Evolutionary conservation across 2,113 vertebrate species (phyloP), one percentile per base, ranked within the genome.

Genomic region (Chloropsis hardwickii): DNA sequence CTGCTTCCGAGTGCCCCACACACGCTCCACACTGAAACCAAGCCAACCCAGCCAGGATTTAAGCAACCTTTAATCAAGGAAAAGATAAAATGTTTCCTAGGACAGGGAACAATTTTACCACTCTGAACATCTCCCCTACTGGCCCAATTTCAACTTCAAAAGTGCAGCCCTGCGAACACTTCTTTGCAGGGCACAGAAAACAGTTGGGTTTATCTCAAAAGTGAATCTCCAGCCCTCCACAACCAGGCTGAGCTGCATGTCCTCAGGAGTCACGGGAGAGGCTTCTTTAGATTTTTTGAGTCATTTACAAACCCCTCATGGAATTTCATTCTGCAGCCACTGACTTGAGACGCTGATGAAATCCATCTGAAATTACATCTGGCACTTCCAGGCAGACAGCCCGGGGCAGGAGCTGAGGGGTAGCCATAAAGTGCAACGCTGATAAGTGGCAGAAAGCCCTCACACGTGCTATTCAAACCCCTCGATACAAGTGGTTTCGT

Each of bases 241-340:
- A 28, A 57, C 40, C 44, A 42, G 8, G 72, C 71, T 40, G 74
- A 93, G 66, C 79, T 45, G 53, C 44, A 56, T 2, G 1, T 44
- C 61, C 35, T 67, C 70, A 22, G 39, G 44, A 85, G 47, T 16
- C 44, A 56, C 1, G 3, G 48, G 20, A 83, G 62, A 96, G 45
- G 25, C 31, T 82, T 53, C 27, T 88, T 88, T 56, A n/a, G 33
- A 40, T 61, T 42, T 70, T 85, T 22, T 24, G 58, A 90, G 87
- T 90, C 66, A 85, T 80, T 76, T 76, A 80, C 90, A 90, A 86
- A 70, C 50, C 90, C 58, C 69, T 56, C 33, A 3, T 86, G 48
- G 91, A 89, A 95, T 81, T 86, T 71, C 67, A 81, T 88, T 90
- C 93, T 56, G 88, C 92, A 50, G 40, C 90, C 69, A 92, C 54